Percentiles rank a stretch among this genome's conserved stretches.
phyloP scores from a whole-genome alignment of 2,797 vertebrate genomes.

The Tadarida brasiliensis region DNA sequence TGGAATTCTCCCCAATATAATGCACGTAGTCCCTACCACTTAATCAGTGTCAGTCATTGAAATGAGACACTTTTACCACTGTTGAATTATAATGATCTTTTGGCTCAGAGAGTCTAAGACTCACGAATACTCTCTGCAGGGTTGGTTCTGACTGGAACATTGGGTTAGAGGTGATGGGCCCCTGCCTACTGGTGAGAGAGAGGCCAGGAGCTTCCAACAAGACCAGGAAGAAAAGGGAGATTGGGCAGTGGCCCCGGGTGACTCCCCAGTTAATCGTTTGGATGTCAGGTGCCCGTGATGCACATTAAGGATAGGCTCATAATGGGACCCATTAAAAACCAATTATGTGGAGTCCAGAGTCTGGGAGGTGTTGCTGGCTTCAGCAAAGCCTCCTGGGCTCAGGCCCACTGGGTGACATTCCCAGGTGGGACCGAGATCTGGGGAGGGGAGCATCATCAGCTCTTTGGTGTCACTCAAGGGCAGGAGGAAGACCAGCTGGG shows the following conservation, averaged over 20 bases:
- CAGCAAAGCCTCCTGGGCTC: constrained; percentile 29
- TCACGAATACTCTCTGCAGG: not conserved
- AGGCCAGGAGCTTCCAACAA: constrained; percentile 21
- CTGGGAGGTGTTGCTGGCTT: constrained; percentile 16
- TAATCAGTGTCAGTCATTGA: not conserved
- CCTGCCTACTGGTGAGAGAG: not conserved
- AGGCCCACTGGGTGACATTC: not conserved
- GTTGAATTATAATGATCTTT: not conserved
- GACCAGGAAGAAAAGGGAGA: constrained; percentile 60
- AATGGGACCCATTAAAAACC: constrained; percentile 76
- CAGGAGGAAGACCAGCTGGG: not conserved
- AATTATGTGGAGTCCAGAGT: constrained; percentile 57
- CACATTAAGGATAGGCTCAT: constrained; percentile 14
- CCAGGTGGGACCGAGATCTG: not conserved
- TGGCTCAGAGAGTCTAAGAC: constrained; percentile 10
- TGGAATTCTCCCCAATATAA: not conserved
- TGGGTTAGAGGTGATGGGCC: not conserved
- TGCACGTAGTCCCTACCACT: not conserved
- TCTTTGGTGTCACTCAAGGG: not conserved
- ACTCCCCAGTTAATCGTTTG: constrained; percentile 63
- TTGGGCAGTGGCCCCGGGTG: constrained; percentile 22
- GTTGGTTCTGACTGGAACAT: not conserved
- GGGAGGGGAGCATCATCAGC: not conserved
- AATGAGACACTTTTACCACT: not conserved
- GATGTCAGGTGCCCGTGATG: constrained; percentile 51